Conservation (phyloP, 2,888 invertebrate genomes). For the Andrena praecox region DNA sequence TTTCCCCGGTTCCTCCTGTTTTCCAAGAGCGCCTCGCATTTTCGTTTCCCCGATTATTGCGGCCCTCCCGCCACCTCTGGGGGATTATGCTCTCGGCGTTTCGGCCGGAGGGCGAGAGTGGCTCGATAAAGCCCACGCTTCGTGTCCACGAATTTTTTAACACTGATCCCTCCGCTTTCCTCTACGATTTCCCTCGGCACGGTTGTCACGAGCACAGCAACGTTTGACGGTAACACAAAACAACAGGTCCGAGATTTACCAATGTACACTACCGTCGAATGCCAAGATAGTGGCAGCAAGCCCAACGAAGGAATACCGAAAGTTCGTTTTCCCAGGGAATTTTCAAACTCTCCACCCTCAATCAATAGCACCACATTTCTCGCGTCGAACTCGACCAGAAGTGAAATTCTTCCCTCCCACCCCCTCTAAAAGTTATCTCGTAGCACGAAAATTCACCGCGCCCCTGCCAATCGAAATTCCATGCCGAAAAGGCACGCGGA, state of each 20-base stretch:
- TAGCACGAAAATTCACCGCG: constrained; percentile 16
- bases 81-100: constrained; percentile 25
- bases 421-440: neutral
- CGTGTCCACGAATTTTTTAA: constrained; percentile 5
- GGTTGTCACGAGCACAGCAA: neutral
- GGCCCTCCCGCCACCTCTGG: neutral
- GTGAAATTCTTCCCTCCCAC: constrained; percentile 10
- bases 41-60: constrained; percentile 27
- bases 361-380: neutral
- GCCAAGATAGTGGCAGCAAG: too few relatives aligned
- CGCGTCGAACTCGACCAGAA: neutral
- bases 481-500: constrained; percentile 28
- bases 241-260: too few relatives aligned
- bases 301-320: too few relatives aligned
- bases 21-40: neutral
- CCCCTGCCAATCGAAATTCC: constrained; percentile 26
- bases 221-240: too few relatives aligned
- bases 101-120: constrained; percentile 1
- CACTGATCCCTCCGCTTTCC: neutral
- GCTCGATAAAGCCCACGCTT: constrained; percentile 4
- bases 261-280: too few relatives aligned
- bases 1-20: neutral
- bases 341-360: neutral
- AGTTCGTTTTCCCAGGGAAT: neutral
- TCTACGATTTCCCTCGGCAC: neutral